Evolutionary conservation across 2,888 invertebrate species (phyloP).

Genomic region (Junonia oenone): DNA sequence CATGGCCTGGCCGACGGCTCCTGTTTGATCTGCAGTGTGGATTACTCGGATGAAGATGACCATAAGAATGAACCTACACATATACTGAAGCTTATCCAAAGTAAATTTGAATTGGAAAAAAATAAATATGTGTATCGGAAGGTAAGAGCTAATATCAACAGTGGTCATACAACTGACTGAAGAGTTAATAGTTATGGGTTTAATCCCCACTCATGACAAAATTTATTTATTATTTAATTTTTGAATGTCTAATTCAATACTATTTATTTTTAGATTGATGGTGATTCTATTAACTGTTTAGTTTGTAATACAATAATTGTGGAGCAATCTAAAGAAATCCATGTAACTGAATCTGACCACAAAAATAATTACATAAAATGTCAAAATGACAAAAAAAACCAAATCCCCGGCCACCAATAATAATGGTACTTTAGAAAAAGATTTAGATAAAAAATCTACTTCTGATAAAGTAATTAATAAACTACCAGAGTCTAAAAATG

Average conservation of each 20-base stretch:
- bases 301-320: constrained; percentile 42
- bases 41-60: constrained; percentile 37
- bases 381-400: constrained; percentile 12
- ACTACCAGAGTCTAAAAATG: not conserved
- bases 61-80: constrained; percentile 42
- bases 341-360: constrained; percentile 41
- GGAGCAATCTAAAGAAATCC: constrained; percentile 28
- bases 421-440: not conserved
- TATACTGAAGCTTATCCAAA: constrained; percentile 43
- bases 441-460: not conserved
- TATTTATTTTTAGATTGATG: constrained; percentile 43
- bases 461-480: constrained; percentile 15
- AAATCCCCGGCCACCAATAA: too few species aligned
- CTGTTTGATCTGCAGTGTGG: constrained; percentile 46
- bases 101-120: constrained; percentile 38
- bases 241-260: too few species aligned
- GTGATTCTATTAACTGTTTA: constrained; percentile 41
- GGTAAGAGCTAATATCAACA: too few species aligned
- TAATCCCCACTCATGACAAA: too few species aligned
- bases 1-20: constrained; percentile 44
- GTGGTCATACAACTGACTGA: too few species aligned
- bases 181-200: too few species aligned
- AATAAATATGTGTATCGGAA: constrained; percentile 41
- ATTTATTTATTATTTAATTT: too few species aligned
- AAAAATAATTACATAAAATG: constrained; percentile 26